Percentiles rank a stretch among this genome's conserved stretches.
phyloP scores from a whole-genome alignment of 2,113 vertebrate genomes.

The Chionis minor region DNA sequence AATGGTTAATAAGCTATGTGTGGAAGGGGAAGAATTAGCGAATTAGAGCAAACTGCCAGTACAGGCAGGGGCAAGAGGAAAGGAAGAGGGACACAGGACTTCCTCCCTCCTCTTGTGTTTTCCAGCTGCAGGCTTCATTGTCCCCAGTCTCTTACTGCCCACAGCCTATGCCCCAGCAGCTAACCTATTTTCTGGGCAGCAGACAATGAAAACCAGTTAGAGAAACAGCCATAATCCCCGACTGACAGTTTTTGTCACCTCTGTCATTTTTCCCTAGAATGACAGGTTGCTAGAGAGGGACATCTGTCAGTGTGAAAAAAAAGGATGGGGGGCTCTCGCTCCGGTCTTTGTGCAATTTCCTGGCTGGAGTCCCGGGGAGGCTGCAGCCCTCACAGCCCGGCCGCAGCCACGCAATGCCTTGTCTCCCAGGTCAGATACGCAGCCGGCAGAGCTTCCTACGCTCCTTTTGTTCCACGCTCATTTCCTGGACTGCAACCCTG shows the following conservation, averaged over 20 bases:
- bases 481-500: slow-evolving; percentile 31
- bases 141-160: background rate
- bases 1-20: background rate
- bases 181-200: background rate
- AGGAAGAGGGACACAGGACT: background rate
- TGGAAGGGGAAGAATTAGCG: background rate
- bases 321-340: background rate
- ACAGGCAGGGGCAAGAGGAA: background rate
- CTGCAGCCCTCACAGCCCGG: background rate
- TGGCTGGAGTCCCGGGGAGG: background rate
- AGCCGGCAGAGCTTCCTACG: background rate
- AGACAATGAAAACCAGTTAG: background rate
- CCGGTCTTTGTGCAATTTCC: background rate
- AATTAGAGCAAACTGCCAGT: background rate
- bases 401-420: background rate
- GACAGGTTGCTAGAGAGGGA: background rate
- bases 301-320: background rate
- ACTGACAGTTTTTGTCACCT: background rate
- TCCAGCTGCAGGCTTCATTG: background rate
- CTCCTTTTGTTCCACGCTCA: slow-evolving; percentile 37
- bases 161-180: background rate
- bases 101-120: background rate
- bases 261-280: background rate
- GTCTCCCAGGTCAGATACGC: background rate
- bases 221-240: background rate